These are phyloP conservation scores for Drosophila paracracens DNA, from an alignment of 2,888 invertebrate species.

Conservation along the genomic window DNA sequence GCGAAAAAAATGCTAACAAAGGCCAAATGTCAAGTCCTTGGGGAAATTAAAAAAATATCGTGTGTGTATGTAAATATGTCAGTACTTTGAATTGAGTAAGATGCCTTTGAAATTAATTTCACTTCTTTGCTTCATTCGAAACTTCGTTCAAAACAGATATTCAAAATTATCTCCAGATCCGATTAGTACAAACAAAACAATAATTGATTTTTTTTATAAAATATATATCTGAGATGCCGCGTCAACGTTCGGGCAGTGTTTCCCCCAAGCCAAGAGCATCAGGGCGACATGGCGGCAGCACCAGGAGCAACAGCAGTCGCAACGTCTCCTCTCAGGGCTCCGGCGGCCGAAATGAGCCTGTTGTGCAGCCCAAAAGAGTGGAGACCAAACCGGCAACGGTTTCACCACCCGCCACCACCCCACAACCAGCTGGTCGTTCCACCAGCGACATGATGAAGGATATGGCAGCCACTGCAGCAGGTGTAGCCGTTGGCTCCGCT, in stretches of 20 bases:
- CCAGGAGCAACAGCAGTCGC: conserved; percentile 12
- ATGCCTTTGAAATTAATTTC: conserved; percentile 25
- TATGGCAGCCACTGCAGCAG: conserved; percentile 72
- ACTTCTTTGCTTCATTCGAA: conserved; percentile 1
- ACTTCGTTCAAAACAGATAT: background rate
- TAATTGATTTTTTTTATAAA: conserved; percentile 15
- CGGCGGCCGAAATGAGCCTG: conserved; percentile 35
- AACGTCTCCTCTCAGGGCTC: conserved; percentile 19
- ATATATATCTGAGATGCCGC: conserved; percentile 50
- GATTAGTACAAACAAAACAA: conserved; percentile 13
- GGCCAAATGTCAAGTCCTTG: conserved; percentile 32
- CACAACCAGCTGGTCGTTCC: conserved; percentile 47
- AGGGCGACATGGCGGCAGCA: conserved; percentile 9
- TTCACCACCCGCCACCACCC: conserved; percentile 12
- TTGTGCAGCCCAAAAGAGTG: conserved; percentile 40
- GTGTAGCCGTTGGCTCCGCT: conserved; percentile 70
- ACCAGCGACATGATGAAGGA: conserved; percentile 63
- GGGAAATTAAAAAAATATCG: conserved; percentile 12
- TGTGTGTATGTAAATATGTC: background rate
- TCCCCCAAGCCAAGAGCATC: conserved; percentile 14
- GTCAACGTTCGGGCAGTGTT: conserved; percentile 55
- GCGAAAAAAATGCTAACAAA: conserved; percentile 42
- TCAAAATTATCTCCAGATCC: conserved; percentile 44
- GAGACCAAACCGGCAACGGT: conserved; percentile 45
- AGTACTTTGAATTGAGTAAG: conserved; percentile 31